Evolutionary conservation across 1,140 invertebrate genomes (phyloP).

Genomic region (Heliconius himera): DNA sequence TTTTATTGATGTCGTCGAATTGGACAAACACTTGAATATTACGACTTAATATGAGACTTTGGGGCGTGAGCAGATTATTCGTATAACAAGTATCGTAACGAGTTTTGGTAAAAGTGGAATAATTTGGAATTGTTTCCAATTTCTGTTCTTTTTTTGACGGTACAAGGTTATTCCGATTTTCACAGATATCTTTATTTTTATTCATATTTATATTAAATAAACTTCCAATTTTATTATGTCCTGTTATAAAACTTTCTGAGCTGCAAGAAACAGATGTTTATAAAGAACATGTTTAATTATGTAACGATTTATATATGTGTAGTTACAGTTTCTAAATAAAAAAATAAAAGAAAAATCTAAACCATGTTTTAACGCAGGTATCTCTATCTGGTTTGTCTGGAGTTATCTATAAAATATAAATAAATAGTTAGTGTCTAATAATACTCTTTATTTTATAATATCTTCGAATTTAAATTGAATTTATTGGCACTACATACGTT

Average conservation of each 20-base stretch:
- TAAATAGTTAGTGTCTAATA: background rate
- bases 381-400: constrained; percentile 18
- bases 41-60: constrained; percentile 44
- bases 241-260: constrained; percentile 27
- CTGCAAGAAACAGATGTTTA: constrained; percentile 24
- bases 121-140: background rate
- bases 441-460: background rate
- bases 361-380: constrained; percentile 29
- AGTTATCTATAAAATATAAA: constrained; percentile 24
- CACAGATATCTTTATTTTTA: background rate
- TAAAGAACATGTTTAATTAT: background rate
- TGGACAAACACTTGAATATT: constrained; percentile 61
- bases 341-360: constrained; percentile 34
- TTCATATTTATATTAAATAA: background rate
- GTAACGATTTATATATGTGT: background rate
- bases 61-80: constrained; percentile 3
- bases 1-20: constrained; percentile 52
- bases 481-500: background rate
- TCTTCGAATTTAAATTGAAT: background rate
- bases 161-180: background rate
- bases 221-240: constrained; percentile 7
- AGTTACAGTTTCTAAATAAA: background rate
- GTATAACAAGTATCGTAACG: background rate
- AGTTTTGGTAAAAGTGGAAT: background rate
- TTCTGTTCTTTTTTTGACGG: background rate